Conservation (phyloP, 2,888 invertebrate species). For the Margaritifera margaritifera region DNA sequence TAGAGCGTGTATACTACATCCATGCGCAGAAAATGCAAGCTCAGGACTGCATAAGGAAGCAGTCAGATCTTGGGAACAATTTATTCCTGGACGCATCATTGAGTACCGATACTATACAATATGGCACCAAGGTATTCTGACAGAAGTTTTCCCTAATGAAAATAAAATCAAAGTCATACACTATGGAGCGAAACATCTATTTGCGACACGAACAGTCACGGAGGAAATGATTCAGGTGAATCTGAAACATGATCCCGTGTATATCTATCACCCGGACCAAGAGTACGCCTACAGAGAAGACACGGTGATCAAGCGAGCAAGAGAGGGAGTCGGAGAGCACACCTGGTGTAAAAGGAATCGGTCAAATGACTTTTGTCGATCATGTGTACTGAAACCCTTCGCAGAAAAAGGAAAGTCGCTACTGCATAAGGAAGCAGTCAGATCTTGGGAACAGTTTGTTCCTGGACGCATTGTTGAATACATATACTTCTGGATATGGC, state of each 20-base stretch:
- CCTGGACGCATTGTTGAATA: slow-evolving; percentile 21
- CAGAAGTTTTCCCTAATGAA: slow-evolving; percentile 3
- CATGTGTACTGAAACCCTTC: background rate
- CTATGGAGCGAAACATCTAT: slow-evolving; percentile 11
- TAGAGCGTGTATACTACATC: background rate
- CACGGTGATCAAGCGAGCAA: slow-evolving; percentile 16
- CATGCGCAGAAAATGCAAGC: slow-evolving; percentile 2
- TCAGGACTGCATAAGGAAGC: background rate
- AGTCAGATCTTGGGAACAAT: slow-evolving; percentile 1
- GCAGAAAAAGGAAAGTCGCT: background rate
- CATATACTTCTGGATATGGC: slow-evolving; percentile 2
- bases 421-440: background rate
- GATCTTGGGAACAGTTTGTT: slow-evolving; percentile 12
- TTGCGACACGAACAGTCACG: slow-evolving; percentile 11
- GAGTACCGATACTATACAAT: slow-evolving; percentile 17
- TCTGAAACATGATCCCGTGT: slow-evolving; percentile 5
- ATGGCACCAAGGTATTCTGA: slow-evolving; percentile 17
- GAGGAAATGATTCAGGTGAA: slow-evolving; percentile 11
- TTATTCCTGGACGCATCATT: slow-evolving; percentile 17
- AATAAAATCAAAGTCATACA: slow-evolving; percentile 17
- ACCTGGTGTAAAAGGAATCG: too few species aligned
- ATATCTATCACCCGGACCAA: slow-evolving; percentile 13
- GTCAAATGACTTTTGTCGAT: background rate
- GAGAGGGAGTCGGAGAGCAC: slow-evolving; percentile 14
- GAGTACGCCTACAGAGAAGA: slow-evolving; percentile 7